phyloP scores from a whole-genome alignment of 2,888 invertebrate species.

The Tridacna gigas region DNA sequence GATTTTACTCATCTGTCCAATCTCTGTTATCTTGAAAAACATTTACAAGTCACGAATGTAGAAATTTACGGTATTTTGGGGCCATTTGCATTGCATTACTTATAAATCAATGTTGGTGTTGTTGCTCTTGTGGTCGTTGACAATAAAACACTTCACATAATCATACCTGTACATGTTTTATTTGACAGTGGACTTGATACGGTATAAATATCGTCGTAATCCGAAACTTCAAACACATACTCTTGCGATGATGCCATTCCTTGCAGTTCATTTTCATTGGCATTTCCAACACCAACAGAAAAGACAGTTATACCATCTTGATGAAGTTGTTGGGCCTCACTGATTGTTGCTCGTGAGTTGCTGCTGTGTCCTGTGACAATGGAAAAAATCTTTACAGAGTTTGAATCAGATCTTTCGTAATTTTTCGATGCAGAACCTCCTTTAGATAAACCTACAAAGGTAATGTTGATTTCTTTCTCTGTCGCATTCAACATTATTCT shows the following conservation, averaged over 20 bases:
- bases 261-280: background rate
- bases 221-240: slow-evolving; percentile 4
- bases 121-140: too few relatives aligned
- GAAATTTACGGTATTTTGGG: background rate
- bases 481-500: too few relatives aligned
- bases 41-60: background rate
- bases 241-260: slow-evolving; percentile 4
- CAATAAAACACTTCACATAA: too few relatives aligned
- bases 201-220: background rate
- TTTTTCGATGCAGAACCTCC: too few relatives aligned
- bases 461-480: too few relatives aligned
- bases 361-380: background rate
- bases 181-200: background rate
- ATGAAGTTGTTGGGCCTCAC: background rate
- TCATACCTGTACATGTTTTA: background rate
- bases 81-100: too few relatives aligned
- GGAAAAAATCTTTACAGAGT: too few relatives aligned
- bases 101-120: too few relatives aligned
- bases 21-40: too few relatives aligned
- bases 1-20: too few relatives aligned
- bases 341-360: background rate
- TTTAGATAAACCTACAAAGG: too few relatives aligned
- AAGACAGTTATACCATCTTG: background rate
- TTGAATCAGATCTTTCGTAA: too few relatives aligned
- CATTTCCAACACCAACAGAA: slow-evolving; percentile 10